Conservation (phyloP, 2,888 invertebrate species). For the Mythimna impura region DNA sequence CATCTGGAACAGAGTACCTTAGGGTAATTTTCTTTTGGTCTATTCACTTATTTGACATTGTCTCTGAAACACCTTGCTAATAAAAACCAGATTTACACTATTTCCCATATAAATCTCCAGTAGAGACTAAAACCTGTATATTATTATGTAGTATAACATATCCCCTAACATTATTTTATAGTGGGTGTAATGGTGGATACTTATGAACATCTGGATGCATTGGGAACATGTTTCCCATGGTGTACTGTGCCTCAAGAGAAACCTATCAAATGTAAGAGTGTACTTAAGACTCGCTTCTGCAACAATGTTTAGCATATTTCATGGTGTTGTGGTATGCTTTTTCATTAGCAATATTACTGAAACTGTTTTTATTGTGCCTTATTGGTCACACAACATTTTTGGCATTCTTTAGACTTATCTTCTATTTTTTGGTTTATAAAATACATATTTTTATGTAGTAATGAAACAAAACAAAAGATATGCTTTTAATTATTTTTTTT, state of each 20-base stretch:
- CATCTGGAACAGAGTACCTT: no score
- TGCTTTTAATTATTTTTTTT: not conserved
- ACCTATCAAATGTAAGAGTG: slow-evolving; percentile 83
- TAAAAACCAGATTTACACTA: not conserved
- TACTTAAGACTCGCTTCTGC: slow-evolving; percentile 30
- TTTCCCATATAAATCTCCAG: not conserved
- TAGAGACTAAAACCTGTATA: slow-evolving; percentile 31
- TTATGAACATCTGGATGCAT: slow-evolving; percentile 93
- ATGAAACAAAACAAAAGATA: not conserved
- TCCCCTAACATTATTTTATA: slow-evolving; percentile 73
- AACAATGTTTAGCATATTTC: slow-evolving; percentile 29
- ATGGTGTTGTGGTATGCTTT: slow-evolving; percentile 33
- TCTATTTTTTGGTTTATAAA: not conserved
- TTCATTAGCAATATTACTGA: slow-evolving; percentile 10
- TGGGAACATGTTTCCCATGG: slow-evolving; percentile 95
- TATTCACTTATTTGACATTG: not conserved
- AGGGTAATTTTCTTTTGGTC: no score
- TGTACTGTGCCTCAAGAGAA: slow-evolving; percentile 90
- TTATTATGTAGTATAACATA: slow-evolving; percentile 41
- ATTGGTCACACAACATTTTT: not conserved
- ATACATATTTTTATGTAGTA: not conserved
- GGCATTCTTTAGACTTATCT: not conserved
- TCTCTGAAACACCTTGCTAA: slow-evolving; percentile 13
- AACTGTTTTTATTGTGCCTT: slow-evolving; percentile 3
- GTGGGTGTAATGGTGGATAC: slow-evolving; percentile 93